Evolutionary conservation across 2,113 vertebrate species (phyloP), one percentile per base, ranked within the genome.

Genomic region (Ifrita kowaldi): DNA sequence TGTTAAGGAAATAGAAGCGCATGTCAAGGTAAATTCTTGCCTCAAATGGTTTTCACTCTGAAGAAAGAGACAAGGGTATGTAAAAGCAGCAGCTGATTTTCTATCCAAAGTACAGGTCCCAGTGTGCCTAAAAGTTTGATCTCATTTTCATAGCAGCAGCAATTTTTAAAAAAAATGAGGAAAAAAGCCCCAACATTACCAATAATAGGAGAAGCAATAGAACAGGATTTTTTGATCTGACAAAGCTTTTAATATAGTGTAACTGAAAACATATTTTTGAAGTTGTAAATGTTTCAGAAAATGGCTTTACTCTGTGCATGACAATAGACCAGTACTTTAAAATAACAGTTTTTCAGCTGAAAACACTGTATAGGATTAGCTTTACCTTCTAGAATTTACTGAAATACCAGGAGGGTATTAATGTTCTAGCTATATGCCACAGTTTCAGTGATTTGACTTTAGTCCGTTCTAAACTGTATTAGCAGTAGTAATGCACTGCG

Each of bases 151-250:
- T 32, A 73, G n/a, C 15, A 73, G 19, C 27, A 89, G 33, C 13
- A 78, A 39, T 49, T 62, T 84, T 30, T 56, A 52, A 3, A 46
- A 53, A 65, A 89, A 89, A 70, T 24, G 3, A 35, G 5, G 9
- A 3, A 17, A 26, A 37, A 59, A 9, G 0, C 13, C 27, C 13
- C 24, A 64, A 8, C 8, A 0, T 32, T 35, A 20, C 17, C 8
- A 22, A 4, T 50, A 3, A 32, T 5, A 57, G 22, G n/a, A 81
- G 24, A 73, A 80, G 35, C 35, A 77, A 13, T 20, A 77, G 23
- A 6, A 59, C 21, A 73, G 9, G 16, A 16, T 37, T 63, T 77
- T 77, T 64, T 64, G 18, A 52, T 89, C 49, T 84, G 71, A 56
- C 11, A 84, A 33, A 56, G 49, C 12, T 83, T 86, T 67, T 28